A percentile compares a stretch with the other conserved stretches of the same genome.
phyloP scores from a whole-genome alignment of 2,888 invertebrate genomes.

The Yponomeuta plumbellus region DNA sequence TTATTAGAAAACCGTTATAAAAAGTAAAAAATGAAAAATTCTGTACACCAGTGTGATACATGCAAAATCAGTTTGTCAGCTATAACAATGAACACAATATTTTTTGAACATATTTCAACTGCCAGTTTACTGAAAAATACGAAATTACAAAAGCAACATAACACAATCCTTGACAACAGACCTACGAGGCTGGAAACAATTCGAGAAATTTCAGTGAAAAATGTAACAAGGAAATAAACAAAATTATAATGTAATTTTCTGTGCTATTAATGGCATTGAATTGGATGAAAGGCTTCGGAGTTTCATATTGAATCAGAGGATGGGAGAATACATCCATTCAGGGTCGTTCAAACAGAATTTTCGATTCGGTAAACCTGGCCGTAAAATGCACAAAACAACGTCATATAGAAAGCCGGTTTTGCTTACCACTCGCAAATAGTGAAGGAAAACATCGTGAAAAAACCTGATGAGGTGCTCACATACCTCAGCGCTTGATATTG shows the following conservation, averaged over 20 bases:
- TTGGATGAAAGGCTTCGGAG: neutral
- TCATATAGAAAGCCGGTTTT: neutral
- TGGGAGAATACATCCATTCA: neutral
- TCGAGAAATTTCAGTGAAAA: neutral
- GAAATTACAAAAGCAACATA: neutral
- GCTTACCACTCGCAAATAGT: too few relatives aligned
- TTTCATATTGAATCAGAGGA: neutral
- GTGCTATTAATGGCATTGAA: neutral
- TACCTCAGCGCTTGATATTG: too few relatives aligned
- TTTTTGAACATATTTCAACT: too few relatives aligned
- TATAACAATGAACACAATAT: too few relatives aligned
- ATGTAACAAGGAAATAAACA: neutral
- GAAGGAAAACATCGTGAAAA: too few relatives aligned
- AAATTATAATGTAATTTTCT: neutral
- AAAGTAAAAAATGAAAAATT: too few relatives aligned
- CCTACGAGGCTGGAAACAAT: neutral
- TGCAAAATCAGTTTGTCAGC: too few relatives aligned
- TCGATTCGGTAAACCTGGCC: conserved; percentile 1
- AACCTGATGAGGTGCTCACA: too few relatives aligned
- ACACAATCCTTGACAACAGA: neutral
- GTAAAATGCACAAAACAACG: neutral
- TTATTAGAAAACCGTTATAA: too few relatives aligned
- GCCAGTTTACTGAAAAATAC: too few relatives aligned
- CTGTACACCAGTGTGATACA: too few relatives aligned
- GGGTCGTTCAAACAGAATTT: conserved; percentile 4